Percentiles rank a stretch among this genome's conserved stretches.
Evolutionary conservation across 2,888 invertebrate genomes (phyloP).

Genomic region (Pomacea canaliculata): DNA sequence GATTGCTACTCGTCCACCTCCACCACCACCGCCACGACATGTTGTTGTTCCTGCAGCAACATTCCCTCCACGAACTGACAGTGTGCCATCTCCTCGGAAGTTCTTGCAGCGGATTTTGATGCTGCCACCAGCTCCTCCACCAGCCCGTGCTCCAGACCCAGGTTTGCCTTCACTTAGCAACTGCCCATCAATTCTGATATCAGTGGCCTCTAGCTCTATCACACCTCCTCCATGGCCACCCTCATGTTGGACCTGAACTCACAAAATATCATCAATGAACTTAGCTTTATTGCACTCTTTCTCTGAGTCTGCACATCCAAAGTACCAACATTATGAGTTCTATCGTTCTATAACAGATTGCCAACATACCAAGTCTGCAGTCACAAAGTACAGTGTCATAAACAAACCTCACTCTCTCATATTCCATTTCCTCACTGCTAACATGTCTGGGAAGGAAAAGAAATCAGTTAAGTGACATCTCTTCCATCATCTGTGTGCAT

Average conservation of each 20-base stretch:
- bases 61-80: constrained; percentile 43
- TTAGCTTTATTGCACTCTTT: too few species aligned
- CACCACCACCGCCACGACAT: constrained; percentile 56
- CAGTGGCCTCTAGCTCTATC: constrained; percentile 39
- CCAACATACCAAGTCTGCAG: too few species aligned
- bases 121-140: constrained; percentile 56
- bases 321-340: too few species aligned
- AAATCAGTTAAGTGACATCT: too few species aligned
- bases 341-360: too few species aligned
- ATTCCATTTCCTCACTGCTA: too few species aligned
- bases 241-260: constrained; percentile 13
- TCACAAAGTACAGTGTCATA: too few species aligned
- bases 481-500: too few species aligned
- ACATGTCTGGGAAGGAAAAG: too few species aligned
- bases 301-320: too few species aligned
- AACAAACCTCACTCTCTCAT: too few species aligned
- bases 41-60: constrained; percentile 28
- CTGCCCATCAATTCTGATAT: constrained; percentile 36
- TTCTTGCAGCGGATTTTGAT: constrained; percentile 38
- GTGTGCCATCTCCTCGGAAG: constrained; percentile 40
- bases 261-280: too few species aligned
- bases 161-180: constrained; percentile 39
- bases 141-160: constrained; percentile 43
- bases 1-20: constrained; percentile 53
- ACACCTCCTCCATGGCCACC: constrained; percentile 55